These are phyloP conservation scores for Myotis myotis DNA, from an alignment of 2,797 vertebrate species.

Conservation along the genomic window DNA sequence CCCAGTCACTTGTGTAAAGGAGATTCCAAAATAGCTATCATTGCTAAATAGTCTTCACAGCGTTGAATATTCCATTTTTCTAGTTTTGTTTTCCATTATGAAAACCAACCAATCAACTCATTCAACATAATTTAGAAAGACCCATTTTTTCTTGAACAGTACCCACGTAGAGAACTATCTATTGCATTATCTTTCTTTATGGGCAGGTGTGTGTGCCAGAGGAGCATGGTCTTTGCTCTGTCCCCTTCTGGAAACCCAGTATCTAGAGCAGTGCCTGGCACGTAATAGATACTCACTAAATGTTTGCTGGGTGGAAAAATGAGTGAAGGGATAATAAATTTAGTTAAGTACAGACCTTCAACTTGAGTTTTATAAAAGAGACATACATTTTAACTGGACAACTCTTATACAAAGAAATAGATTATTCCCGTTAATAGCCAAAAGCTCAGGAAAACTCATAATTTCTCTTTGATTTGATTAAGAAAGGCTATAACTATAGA, in stretches of 20 bases:
- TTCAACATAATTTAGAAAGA: not conserved
- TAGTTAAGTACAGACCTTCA: not conserved
- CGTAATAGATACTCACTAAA: not conserved
- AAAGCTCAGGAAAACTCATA: not conserved
- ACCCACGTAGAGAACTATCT: not conserved
- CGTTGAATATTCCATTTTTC: too few species aligned
- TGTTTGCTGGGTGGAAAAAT: not conserved
- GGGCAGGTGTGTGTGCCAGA: not conserved
- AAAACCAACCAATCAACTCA: not conserved
- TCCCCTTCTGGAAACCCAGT: not conserved
- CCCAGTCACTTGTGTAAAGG: not conserved
- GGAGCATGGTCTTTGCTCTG: not conserved
- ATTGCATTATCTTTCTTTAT: not conserved
- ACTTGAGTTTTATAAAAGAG: not conserved
- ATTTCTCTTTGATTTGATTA: conserved; percentile 38
- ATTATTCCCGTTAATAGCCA: not conserved
- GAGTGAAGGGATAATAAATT: not conserved
- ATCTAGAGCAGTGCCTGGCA: not conserved
- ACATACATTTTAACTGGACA: not conserved
- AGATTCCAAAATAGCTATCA: not conserved
- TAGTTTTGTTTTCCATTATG: not conserved
- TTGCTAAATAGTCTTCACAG: not conserved
- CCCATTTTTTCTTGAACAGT: not conserved
- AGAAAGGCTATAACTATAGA: not conserved
- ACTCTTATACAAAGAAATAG: conserved; percentile 5